Evolutionary conservation across 2,797 vertebrate species (phyloP).

Genomic region (Tenualosa thibaudeaui): DNA sequence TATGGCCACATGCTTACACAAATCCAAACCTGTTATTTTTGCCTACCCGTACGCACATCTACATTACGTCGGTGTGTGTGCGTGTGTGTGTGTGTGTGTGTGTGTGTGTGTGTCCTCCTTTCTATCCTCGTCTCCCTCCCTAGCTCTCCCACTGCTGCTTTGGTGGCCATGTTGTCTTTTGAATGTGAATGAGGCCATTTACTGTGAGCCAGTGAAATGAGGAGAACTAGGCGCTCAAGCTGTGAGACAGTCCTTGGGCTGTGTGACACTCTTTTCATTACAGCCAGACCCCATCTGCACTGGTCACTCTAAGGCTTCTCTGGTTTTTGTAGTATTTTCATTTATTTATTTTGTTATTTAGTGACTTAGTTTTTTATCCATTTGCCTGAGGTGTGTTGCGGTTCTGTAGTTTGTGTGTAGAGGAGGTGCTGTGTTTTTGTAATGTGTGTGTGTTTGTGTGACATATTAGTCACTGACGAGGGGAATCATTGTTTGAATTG

Average conservation of each 20-base stretch:
- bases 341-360: no score
- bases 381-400: background rate
- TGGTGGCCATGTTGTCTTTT: background rate
- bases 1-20: background rate
- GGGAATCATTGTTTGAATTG: conserved; percentile 71
- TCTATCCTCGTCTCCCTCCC: background rate
- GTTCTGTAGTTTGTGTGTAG: background rate
- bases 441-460: conserved; percentile 21
- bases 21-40: background rate
- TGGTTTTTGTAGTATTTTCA: background rate
- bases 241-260: background rate
- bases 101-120: no score
- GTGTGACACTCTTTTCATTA: background rate
- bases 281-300: background rate
- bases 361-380: background rate
- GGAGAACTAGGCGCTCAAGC: background rate
- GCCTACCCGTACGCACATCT: background rate
- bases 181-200: background rate
- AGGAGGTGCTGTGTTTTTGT: background rate
- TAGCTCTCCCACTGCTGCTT: background rate
- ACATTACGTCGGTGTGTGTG: no score
- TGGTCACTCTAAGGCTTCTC: background rate
- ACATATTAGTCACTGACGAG: conserved; percentile 64
- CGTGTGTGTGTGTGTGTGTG: no score
- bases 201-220: background rate